Evolutionary conservation across 1,140 invertebrate species (phyloP).

Genomic region (Phthorimaea operculella): DNA sequence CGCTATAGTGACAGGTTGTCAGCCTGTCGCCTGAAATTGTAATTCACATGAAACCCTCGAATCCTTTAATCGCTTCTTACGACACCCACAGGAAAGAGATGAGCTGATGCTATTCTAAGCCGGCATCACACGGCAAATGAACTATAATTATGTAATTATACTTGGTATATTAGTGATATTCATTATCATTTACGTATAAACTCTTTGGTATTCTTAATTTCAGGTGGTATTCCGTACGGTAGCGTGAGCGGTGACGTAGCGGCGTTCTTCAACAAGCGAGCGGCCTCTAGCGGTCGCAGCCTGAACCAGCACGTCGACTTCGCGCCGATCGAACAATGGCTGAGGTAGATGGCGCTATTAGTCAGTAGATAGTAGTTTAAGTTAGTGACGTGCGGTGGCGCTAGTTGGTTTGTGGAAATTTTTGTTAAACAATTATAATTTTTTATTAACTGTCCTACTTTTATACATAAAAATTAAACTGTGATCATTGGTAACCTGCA

Average conservation of each 20-base stretch:
- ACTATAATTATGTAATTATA: no score
- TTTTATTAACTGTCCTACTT: no score
- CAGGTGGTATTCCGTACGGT: conserved; percentile 63
- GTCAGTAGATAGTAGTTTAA: background rate
- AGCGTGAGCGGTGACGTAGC: conserved; percentile 62
- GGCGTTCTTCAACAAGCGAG: conserved; percentile 41
- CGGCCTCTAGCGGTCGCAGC: conserved; percentile 29
- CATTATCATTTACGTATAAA: conserved; percentile 11
- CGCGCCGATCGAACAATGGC: conserved; percentile 40
- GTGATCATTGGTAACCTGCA: no score
- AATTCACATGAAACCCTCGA: no score
- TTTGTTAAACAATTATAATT: no score
- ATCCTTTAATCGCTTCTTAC: no score
- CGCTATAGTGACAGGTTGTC: no score
- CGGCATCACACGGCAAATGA: no score
- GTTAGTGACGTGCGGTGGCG: background rate
- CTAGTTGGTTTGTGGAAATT: background rate
- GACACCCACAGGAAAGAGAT: no score
- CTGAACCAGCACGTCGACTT: conserved; percentile 26
- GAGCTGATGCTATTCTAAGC: no score
- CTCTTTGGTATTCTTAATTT: background rate
- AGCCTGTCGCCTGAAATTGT: no score
- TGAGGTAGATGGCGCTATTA: conserved; percentile 32
- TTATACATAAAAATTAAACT: no score
- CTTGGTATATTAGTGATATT: conserved; percentile 5